Evolutionary conservation across 2,113 vertebrate species (phyloP).

Genomic region (Notothenia coriiceps): DNA sequence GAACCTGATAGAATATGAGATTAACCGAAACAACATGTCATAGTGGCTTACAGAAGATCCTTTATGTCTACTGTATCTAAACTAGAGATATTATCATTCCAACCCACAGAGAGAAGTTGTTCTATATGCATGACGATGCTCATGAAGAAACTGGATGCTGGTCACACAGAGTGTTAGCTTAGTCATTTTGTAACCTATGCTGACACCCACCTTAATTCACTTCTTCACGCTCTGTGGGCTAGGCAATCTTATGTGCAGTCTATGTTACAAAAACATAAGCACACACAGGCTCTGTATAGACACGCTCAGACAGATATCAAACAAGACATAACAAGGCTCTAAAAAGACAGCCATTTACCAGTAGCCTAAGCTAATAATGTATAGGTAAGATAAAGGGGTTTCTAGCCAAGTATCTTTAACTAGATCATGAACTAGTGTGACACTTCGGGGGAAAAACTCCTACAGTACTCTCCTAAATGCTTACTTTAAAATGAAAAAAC

Average conservation of each 20-base stretch:
- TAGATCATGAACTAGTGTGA: neutral
- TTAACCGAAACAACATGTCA: slow-evolving; percentile 34
- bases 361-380: too few species aligned
- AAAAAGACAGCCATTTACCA: neutral
- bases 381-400: neutral
- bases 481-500: neutral
- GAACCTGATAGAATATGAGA: slow-evolving; percentile 32
- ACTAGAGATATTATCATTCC: neutral
- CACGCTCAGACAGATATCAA: neutral
- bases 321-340: neutral
- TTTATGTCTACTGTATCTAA: neutral
- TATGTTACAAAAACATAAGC: neutral
- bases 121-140: neutral
- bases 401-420: neutral
- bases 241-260: neutral
- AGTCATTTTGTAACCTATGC: neutral
- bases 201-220: slow-evolving; percentile 28
- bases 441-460: neutral
- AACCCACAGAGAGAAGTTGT: neutral
- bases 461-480: too few species aligned
- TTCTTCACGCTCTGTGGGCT: slow-evolving; percentile 3
- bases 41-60: neutral
- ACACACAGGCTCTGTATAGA: neutral
- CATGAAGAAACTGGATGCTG: neutral
- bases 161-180: neutral